These are phyloP conservation scores for Andrena bicolor DNA, from an alignment of 2,888 invertebrate species.

Conservation along the genomic window DNA sequence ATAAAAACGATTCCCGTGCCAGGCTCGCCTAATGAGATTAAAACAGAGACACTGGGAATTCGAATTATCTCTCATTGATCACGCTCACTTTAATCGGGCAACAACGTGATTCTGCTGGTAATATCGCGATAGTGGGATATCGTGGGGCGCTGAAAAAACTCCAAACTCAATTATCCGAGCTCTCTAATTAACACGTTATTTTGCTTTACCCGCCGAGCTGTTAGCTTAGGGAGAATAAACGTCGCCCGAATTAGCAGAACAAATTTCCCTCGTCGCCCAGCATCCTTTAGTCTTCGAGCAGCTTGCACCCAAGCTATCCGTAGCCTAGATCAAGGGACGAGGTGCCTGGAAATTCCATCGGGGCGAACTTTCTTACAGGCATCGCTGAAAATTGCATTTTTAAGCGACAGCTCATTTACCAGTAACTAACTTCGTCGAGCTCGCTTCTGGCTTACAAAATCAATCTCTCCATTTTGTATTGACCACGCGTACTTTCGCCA, in stretches of 20 bases:
- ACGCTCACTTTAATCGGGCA: background rate
- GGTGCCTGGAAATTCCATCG: conserved; percentile 60
- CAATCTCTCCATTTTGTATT: conserved; percentile 32
- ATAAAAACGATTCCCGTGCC: conserved; percentile 1
- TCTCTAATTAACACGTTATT: conserved; percentile 76
- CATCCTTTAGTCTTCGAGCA: conserved; percentile 31
- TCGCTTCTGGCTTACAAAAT: conserved; percentile 29
- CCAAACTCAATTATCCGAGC: conserved; percentile 74
- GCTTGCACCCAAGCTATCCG: conserved; percentile 32
- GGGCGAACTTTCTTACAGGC: conserved; percentile 46
- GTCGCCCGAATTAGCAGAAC: conserved; percentile 71
- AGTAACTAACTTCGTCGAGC: conserved; percentile 39
- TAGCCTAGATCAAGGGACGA: conserved; percentile 40
- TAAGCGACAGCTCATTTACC: conserved; percentile 66
- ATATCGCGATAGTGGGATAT: conserved; percentile 8
- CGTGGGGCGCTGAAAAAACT: conserved; percentile 62
- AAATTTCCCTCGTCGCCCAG: conserved; percentile 65
- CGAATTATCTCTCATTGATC: conserved; percentile 10
- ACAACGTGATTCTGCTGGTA: conserved; percentile 11
- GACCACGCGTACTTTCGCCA: background rate
- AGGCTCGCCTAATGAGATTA: conserved; percentile 5
- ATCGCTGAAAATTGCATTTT: conserved; percentile 68
- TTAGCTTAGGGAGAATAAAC: conserved; percentile 73
- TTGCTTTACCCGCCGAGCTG: conserved; percentile 48
- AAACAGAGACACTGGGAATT: conserved; percentile 3